These are phyloP conservation scores for Chrosomus eos DNA, from an alignment of 2,797 vertebrate genomes.

Conservation along the genomic window DNA sequence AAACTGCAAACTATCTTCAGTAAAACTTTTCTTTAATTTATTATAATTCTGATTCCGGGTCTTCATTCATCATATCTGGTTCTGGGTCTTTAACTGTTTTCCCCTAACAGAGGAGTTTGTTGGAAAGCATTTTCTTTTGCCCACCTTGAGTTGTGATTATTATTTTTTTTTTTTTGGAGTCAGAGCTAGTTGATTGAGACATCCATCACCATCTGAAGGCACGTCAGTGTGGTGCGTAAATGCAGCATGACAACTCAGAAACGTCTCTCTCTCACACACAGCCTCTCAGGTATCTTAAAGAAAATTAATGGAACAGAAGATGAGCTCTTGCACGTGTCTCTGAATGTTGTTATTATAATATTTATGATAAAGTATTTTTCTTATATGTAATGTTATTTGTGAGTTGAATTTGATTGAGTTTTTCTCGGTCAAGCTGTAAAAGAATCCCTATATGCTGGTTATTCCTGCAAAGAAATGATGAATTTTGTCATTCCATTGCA, in stretches of 20 bases:
- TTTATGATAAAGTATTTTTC: neutral
- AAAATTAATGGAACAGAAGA: neutral
- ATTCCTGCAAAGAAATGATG: neutral
- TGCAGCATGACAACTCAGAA: conserved; percentile 37
- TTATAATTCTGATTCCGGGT: too few relatives aligned
- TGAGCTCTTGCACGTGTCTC: neutral
- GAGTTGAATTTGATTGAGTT: neutral
- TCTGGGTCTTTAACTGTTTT: too few relatives aligned
- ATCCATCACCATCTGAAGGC: conserved; percentile 45
- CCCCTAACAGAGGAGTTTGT: neutral
- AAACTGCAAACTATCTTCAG: too few relatives aligned
- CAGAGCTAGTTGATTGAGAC: conserved; percentile 42
- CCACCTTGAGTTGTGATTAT: neutral
- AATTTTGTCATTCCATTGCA: conserved; percentile 6
- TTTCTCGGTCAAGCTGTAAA: neutral
- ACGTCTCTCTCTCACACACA: neutral
- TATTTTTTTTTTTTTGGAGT: conserved; percentile 1
- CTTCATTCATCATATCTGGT: too few relatives aligned
- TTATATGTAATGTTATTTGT: neutral
- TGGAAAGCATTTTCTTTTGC: conserved; percentile 4
- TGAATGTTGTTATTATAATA: neutral
- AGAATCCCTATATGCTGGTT: neutral
- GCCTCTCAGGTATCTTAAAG: conserved; percentile 1
- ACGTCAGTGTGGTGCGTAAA: conserved; percentile 29
- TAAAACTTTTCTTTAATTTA: too few relatives aligned